A percentile compares a stretch with the other conserved stretches of the same genome.
These are phyloP conservation scores for Butorides virescens DNA, from an alignment of 2,113 vertebrate species.

Conservation along the genomic window DNA sequence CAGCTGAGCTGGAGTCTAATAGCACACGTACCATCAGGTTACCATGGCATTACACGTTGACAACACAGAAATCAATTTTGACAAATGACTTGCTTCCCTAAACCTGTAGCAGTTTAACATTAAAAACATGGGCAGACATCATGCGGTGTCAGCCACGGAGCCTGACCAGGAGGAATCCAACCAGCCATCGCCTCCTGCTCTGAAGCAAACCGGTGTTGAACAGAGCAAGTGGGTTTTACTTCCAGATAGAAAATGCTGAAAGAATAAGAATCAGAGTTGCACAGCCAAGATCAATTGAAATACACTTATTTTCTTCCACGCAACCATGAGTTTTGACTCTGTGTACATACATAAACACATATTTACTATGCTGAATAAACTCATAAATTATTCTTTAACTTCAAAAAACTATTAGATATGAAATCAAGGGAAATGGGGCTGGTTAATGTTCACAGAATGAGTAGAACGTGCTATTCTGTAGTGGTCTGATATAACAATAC, in stretches of 20 bases:
- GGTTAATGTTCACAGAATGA: neutral
- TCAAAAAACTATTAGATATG: neutral
- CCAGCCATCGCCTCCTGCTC: neutral
- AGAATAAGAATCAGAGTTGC: neutral
- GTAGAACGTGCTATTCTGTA: neutral
- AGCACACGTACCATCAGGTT: accelerated
- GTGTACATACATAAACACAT: neutral
- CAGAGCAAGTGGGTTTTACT: neutral
- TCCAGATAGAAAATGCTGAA: neutral
- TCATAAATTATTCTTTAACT: neutral
- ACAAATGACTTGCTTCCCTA: neutral
- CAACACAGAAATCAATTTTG: neutral
- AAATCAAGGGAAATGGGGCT: neutral
- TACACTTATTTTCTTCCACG: neutral
- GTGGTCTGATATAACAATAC: neutral
- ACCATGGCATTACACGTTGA: accelerated
- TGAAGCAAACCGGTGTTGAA: neutral
- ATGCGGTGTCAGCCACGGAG: accelerated
- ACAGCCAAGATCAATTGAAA: neutral
- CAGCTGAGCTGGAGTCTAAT: neutral
- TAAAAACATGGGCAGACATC: neutral
- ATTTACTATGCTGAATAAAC: neutral
- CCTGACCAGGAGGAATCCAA: neutral
- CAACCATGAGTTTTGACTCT: neutral
- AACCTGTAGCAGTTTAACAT: neutral